Evolutionary conservation across 2,797 vertebrate species (phyloP).

Genomic region (Benthosema pterotum): DNA sequence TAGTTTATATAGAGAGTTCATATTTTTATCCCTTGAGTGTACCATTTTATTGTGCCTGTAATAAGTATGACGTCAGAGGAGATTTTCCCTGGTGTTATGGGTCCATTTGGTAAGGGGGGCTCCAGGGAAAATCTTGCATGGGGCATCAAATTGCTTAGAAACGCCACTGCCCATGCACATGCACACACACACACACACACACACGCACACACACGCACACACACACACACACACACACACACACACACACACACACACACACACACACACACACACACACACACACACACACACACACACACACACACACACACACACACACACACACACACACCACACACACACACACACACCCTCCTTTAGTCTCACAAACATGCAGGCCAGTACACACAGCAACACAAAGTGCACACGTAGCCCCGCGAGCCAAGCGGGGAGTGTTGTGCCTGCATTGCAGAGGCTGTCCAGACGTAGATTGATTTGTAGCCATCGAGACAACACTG

Average conservation of each 20-base stretch:
- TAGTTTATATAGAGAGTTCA: no score
- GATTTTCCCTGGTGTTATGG: no score
- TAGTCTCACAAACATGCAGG: slow-evolving; percentile 35
- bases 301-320: background rate
- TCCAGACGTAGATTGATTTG: slow-evolving; percentile 76
- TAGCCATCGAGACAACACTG: slow-evolving; percentile 72
- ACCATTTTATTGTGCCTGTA: no score
- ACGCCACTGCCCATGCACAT: background rate
- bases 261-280: background rate
- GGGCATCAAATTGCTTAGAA: no score
- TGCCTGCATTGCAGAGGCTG: slow-evolving; percentile 83
- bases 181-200: background rate
- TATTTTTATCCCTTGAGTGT: no score
- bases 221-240: slow-evolving; percentile 1
- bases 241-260: background rate
- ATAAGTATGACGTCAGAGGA: no score
- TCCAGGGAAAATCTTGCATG: no score
- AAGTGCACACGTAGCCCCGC: slow-evolving; percentile 35
- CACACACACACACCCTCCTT: background rate
- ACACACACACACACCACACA: background rate
- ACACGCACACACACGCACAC: slow-evolving; percentile 2
- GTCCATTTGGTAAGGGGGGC: no score
- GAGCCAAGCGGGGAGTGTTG: slow-evolving; percentile 41
- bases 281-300: background rate
- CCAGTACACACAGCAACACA: slow-evolving; percentile 39